Percentiles rank a stretch among this genome's conserved stretches.
Conservation (phyloP, 2,888 invertebrate species). For the Chrysina gloriosa region DNA sequence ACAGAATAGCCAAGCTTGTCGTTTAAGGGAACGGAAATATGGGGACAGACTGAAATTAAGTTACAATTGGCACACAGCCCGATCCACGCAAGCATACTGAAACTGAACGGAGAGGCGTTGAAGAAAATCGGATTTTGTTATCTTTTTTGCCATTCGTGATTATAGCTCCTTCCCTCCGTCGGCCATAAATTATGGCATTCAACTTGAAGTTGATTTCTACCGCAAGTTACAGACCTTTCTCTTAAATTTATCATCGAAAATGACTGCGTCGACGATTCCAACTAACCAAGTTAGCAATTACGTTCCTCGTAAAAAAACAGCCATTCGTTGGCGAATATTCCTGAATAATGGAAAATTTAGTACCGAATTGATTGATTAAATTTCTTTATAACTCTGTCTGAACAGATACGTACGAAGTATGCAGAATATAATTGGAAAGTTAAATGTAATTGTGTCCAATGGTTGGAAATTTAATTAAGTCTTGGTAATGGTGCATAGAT, state of each 20-base stretch:
- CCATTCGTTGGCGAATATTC: not conserved
- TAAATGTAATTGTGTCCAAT: too few relatives aligned
- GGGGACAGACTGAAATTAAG: slow-evolving; percentile 29
- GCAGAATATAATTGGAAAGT: too few relatives aligned
- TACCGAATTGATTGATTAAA: not conserved
- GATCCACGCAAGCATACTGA: slow-evolving; percentile 59
- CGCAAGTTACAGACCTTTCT: slow-evolving; percentile 57
- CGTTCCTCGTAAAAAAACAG: slow-evolving; percentile 4
- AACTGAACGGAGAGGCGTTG: slow-evolving; percentile 52
- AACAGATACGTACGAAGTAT: too few relatives aligned
- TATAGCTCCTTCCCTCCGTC: slow-evolving; percentile 60
- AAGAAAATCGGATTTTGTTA: slow-evolving; percentile 65
- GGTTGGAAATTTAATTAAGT: too few relatives aligned
- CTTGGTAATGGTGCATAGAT: too few relatives aligned
- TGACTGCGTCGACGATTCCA: slow-evolving; percentile 33
- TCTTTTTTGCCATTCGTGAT: slow-evolving; percentile 67
- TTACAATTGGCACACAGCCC: slow-evolving; percentile 51
- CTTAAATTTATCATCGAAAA: slow-evolving; percentile 50
- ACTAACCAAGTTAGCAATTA: slow-evolving; percentile 37
- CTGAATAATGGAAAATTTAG: not conserved
- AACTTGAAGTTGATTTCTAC: slow-evolving; percentile 61
- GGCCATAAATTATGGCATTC: slow-evolving; percentile 59
- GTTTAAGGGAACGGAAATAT: slow-evolving; percentile 3
- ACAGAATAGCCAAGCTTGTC: slow-evolving; percentile 19
- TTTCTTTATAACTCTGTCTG: too few relatives aligned